These are phyloP conservation scores for Nibea coibor DNA, from an alignment of 2,113 vertebrate genomes.

Conservation along the genomic window DNA sequence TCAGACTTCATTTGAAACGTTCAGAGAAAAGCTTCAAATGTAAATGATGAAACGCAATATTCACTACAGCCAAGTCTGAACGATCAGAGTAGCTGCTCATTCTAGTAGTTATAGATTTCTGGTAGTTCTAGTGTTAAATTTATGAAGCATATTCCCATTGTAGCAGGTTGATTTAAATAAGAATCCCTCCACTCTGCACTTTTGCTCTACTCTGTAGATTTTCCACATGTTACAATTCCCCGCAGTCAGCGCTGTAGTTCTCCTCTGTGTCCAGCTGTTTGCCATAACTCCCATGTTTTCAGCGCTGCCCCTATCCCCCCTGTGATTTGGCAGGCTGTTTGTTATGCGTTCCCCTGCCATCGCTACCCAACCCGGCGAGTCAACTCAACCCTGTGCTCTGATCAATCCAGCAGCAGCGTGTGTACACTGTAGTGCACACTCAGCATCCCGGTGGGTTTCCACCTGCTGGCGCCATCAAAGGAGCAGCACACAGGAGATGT, in stretches of 20 bases:
- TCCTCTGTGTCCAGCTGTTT: slow-evolving; percentile 52
- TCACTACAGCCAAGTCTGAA: no score
- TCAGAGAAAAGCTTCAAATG: no score
- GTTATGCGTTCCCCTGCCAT: slow-evolving; percentile 56
- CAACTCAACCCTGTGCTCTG: slow-evolving; percentile 57
- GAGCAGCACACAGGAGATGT: slow-evolving; percentile 61
- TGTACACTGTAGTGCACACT: slow-evolving; percentile 53
- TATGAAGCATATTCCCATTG: not conserved
- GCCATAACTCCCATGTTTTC: slow-evolving; percentile 32
- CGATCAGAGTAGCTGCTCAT: no score
- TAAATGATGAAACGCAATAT: no score
- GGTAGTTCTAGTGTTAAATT: not conserved
- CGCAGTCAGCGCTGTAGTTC: not conserved
- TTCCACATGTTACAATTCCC: not conserved
- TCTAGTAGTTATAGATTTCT: no score
- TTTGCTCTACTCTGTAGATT: not conserved
- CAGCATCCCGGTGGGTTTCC: slow-evolving; percentile 63
- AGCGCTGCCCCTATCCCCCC: slow-evolving; percentile 1
- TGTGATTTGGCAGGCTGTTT: slow-evolving; percentile 56
- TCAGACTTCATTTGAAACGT: no score
- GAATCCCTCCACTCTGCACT: not conserved
- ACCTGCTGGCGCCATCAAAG: slow-evolving; percentile 70
- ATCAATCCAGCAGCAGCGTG: slow-evolving; percentile 57
- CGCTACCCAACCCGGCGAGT: slow-evolving; percentile 40
- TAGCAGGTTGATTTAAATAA: not conserved